Conservation (phyloP, 2,113 vertebrate genomes). For the Colistium nudipinnis region DNA sequence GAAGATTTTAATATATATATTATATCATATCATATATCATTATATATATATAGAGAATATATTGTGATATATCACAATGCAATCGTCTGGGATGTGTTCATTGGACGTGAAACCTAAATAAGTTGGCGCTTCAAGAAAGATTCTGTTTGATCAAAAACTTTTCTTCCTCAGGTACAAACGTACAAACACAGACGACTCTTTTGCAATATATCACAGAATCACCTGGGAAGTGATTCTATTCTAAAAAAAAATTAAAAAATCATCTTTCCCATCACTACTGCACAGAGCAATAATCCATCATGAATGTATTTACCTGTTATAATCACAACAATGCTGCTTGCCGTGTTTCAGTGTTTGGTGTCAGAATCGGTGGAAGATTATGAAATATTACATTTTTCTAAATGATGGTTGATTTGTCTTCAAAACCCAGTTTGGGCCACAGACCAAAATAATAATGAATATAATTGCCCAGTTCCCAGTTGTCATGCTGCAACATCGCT, state of each 20-base stretch:
- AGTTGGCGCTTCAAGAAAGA: too few species aligned
- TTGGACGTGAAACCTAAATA: too few species aligned
- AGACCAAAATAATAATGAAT: too few species aligned
- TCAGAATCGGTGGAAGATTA: background rate
- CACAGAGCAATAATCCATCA: background rate
- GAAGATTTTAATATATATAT: background rate
- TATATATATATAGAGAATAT: too few species aligned
- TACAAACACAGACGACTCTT: conserved; percentile 15
- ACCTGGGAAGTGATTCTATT: conserved; percentile 3
- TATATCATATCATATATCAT: too few species aligned
- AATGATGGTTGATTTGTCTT: too few species aligned
- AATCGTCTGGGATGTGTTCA: conserved; percentile 21
- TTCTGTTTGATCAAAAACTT: too few species aligned
- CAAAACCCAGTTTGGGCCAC: too few species aligned
- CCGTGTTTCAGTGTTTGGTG: background rate
- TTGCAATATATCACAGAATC: conserved; percentile 36
- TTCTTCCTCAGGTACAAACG: background rate
- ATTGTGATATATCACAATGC: conserved; percentile 20
- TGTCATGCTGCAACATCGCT: background rate
- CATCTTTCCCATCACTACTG: background rate
- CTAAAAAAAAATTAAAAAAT: too few species aligned
- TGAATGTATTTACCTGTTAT: too few species aligned
- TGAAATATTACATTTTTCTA: too few species aligned
- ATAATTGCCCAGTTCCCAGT: conserved; percentile 21
- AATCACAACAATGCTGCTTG: too few species aligned